Evolutionary conservation across 2,888 invertebrate genomes (phyloP).

Genomic region (Xestia ashworthii): DNA sequence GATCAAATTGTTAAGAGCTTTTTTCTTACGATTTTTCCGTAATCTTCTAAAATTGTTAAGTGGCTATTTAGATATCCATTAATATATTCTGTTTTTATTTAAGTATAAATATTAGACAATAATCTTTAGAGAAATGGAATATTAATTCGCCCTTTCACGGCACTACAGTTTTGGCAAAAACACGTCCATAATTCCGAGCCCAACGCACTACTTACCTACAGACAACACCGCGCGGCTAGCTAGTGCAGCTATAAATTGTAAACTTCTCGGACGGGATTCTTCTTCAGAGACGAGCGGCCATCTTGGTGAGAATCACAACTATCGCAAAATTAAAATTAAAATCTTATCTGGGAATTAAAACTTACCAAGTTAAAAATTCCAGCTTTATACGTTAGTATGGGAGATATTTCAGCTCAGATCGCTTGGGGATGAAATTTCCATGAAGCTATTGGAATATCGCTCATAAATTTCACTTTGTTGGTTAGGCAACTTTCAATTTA

Average conservation of each 20-base stretch:
- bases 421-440: slow-evolving; percentile 35
- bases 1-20: slow-evolving; percentile 23
- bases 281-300: slow-evolving; percentile 18
- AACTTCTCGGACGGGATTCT: slow-evolving; percentile 32
- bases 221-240: slow-evolving; percentile 20
- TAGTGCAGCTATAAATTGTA: slow-evolving; percentile 44
- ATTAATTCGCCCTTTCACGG: not conserved
- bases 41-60: not conserved
- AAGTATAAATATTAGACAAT: not conserved
- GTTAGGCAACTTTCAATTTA: slow-evolving; percentile 42
- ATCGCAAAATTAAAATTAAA: slow-evolving; percentile 22
- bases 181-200: slow-evolving; percentile 26
- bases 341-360: slow-evolving; percentile 24
- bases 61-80: not conserved
- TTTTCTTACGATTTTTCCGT: slow-evolving; percentile 5
- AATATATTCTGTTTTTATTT: not conserved
- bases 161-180: slow-evolving; percentile 47
- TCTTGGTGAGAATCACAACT: slow-evolving; percentile 17
- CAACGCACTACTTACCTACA: slow-evolving; percentile 27
- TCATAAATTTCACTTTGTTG: slow-evolving; percentile 46
- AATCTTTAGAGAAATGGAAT: not conserved
- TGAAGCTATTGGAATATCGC: slow-evolving; percentile 34
- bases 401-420: slow-evolving; percentile 19
- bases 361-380: not conserved
- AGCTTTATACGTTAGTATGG: slow-evolving; percentile 10